Evolutionary conservation across 92 coral and sea anemone species (phyloP), one percentile per base, ranked within the genome.

Genomic region (Porites evermanni): DNA sequence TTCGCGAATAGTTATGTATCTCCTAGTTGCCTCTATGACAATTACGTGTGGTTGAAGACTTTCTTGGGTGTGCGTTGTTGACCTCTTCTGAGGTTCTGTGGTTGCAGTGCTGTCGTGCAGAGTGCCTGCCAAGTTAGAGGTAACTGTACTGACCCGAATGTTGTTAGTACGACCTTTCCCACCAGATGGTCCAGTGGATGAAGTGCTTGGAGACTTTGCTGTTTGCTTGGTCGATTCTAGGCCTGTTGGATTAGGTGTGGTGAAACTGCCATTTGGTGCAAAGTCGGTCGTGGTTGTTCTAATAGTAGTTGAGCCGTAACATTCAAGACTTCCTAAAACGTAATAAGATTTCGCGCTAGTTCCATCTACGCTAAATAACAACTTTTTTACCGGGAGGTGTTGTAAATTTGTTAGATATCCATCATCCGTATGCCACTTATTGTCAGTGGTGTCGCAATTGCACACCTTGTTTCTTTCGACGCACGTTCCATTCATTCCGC

Each of bases 1-100:
- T 74, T 95, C 94, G 38, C 92, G 87, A 64, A 95, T 95, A 51
- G 98, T 95, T 78, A 95, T 93, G 75, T 89, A 91, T 81, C 93
- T 93, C 29, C 91, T 83, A 53, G 91, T 89, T 17, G 91, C 68
- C 74, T 95, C 98, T 53, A 95, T 92, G 80, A 95, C 93, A 8
- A 95, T 82, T 66, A 95, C 67, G 29, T 79, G 86, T 4, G 92
- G 93, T 64, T 93, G 84, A 67, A 87, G 85, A 59, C 64, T 53
- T 26, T 91, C 82, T 7, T 85, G 69, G 23, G 77, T 74, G 23
- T 51, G 63, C 12, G 70, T 61, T 64, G 14, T 12, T 13, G 71
- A 50, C 4, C 65, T 79, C 47, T 50, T 19, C 29, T 47, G 69
- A 50, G 58, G 51, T 6, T 61, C 69, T 26, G 69, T 53, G 71